These are phyloP conservation scores for Scaptomyza flava DNA, from an alignment of 2,888 invertebrate genomes.

Conservation along the genomic window DNA sequence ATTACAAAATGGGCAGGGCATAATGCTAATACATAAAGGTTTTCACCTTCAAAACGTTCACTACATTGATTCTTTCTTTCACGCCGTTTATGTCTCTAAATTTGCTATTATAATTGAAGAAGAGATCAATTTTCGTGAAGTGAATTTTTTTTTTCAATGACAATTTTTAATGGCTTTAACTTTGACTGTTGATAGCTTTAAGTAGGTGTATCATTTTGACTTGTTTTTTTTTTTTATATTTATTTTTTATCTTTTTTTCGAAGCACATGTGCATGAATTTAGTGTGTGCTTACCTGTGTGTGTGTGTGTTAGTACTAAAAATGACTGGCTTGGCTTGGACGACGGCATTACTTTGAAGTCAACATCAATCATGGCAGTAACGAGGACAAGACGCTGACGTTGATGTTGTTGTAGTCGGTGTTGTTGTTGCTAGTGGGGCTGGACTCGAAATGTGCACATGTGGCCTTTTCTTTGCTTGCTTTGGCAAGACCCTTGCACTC, in stretches of 20 bases:
- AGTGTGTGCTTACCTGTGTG: constrained; percentile 17
- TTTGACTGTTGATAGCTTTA: constrained; percentile 24
- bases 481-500: constrained; percentile 14
- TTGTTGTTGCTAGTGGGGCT: constrained; percentile 20
- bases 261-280: constrained; percentile 28
- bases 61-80: neutral
- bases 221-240: neutral
- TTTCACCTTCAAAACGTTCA: too few species aligned
- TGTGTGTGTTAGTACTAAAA: constrained; percentile 27
- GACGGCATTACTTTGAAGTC: constrained; percentile 76
- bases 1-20: too few species aligned
- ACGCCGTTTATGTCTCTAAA: too few species aligned
- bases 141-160: neutral
- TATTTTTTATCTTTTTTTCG: constrained; percentile 11
- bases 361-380: constrained; percentile 73
- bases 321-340: constrained; percentile 54
- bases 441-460: constrained; percentile 55
- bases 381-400: constrained; percentile 60
- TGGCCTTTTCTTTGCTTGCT: constrained; percentile 52
- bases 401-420: constrained; percentile 25
- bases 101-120: neutral
- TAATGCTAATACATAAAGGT: too few species aligned
- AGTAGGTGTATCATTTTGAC: constrained; percentile 35
- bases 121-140: neutral
- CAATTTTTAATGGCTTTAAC: too few species aligned